Conservation (phyloP, 2,888 invertebrate genomes). For the Margaritifera margaritifera region DNA sequence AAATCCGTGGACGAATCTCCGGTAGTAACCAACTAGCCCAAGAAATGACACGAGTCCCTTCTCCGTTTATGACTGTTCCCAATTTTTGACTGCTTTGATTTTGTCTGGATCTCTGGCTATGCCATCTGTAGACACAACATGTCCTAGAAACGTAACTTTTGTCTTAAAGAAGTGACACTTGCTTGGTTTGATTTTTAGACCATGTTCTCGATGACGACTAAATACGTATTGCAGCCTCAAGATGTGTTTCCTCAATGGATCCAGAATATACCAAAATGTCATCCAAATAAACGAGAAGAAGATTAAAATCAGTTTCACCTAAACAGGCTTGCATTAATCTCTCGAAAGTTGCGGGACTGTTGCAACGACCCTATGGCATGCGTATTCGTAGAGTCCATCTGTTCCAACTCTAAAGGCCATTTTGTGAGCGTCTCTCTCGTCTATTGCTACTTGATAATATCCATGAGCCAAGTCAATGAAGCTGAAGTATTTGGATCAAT, state of each 20-base stretch:
- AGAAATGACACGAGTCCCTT: no score
- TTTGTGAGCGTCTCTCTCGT: no score
- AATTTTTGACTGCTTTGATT: constrained; percentile 23
- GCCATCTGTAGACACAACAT: constrained; percentile 18
- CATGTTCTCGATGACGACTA: constrained; percentile 10
- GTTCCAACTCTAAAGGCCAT: no score
- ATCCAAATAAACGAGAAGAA: constrained; percentile 37
- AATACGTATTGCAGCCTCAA: constrained; percentile 31
- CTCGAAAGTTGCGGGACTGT: constrained; percentile 39
- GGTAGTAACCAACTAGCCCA: no score
- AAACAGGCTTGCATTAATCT: constrained; percentile 39
- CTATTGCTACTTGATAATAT: no score
- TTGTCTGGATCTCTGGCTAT: constrained; percentile 30
- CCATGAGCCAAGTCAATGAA: no score
- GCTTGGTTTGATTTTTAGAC: no score
- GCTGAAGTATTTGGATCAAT: constrained; percentile 6
- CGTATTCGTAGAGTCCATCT: constrained; percentile 30
- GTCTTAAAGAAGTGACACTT: no score
- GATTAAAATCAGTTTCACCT: constrained; percentile 33
- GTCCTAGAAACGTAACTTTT: no score
- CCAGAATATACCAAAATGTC: no score
- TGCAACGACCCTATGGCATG: constrained; percentile 40
- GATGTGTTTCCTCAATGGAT: constrained; percentile 19
- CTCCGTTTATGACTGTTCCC: no score
- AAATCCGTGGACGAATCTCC: no score